These are phyloP conservation scores for Dicrostonyx torquatus DNA, from an alignment of 2,797 vertebrate genomes.

Conservation along the genomic window DNA sequence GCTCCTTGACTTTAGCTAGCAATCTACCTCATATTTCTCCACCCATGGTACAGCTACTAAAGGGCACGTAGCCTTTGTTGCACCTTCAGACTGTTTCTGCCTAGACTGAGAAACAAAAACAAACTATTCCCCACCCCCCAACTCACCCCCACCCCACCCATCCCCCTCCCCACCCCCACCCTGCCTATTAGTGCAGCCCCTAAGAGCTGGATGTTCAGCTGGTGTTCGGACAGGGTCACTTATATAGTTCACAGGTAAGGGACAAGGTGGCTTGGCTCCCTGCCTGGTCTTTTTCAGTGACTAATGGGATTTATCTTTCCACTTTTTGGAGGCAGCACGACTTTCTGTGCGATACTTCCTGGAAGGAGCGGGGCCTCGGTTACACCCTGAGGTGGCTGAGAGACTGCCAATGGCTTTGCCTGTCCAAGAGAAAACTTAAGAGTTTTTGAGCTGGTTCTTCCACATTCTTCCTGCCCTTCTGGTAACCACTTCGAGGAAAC, in stretches of 20 bases:
- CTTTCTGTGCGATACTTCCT: conserved; percentile 42
- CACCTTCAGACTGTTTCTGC: not conserved
- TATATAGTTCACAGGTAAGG: not conserved
- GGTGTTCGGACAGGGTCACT: not conserved
- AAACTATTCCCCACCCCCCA: not conserved
- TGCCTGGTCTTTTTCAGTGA: not conserved
- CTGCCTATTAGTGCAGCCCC: not conserved
- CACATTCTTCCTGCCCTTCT: conserved; percentile 77
- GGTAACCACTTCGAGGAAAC: conserved; percentile 81
- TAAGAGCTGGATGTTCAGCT: not conserved
- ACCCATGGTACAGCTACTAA: not conserved
- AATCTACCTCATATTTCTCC: not conserved
- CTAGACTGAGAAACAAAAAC: not conserved
- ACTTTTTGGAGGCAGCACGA: not conserved
- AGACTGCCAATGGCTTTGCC: conserved; percentile 72
- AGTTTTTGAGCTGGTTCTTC: conserved; percentile 76
- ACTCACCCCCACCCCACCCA: not conserved
- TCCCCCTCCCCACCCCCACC: not conserved
- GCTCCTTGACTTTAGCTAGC: not conserved
- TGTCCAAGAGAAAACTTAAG: conserved; percentile 73
- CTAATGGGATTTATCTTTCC: not conserved
- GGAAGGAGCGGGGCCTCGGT: conserved; percentile 71
- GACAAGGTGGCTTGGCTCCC: not conserved
- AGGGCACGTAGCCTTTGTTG: not conserved
- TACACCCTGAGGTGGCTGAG: conserved; percentile 71